Conservation (phyloP, 1,140 invertebrate species). For the Bathynomus jamesi region DNA sequence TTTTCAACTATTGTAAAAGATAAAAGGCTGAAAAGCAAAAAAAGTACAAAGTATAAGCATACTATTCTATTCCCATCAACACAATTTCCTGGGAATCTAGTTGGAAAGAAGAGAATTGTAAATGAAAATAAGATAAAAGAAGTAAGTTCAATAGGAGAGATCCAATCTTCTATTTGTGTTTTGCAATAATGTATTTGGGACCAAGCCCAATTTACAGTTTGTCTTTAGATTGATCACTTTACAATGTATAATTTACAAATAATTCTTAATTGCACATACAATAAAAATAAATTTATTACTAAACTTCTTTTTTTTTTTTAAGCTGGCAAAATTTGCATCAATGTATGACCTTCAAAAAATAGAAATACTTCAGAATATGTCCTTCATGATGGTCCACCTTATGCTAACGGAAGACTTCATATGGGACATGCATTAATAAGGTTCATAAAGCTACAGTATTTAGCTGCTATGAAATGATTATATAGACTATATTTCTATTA, state of each 20-base stretch:
- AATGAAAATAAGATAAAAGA: not conserved
- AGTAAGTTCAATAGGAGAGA: not conserved
- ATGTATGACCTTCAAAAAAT: not conserved
- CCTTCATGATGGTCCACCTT: conserved; percentile 97
- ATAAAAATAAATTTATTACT: not conserved
- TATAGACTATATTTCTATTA: not conserved
- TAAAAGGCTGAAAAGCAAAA: not conserved
- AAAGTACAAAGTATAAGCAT: not conserved
- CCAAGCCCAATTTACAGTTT: too few species aligned
- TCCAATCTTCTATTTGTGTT: not conserved
- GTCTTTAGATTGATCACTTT: too few species aligned
- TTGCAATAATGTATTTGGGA: too few species aligned
- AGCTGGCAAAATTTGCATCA: not conserved
- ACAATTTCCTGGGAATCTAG: not conserved
- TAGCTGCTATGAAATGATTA: not conserved
- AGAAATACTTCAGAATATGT: conserved; percentile 52
- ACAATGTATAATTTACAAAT: too few species aligned
- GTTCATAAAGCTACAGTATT: conserved; percentile 62
- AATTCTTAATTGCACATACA: too few species aligned
- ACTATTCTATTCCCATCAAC: not conserved
- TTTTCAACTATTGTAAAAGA: not conserved
- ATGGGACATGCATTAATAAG: conserved; percentile 98
- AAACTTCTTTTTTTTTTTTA: not conserved
- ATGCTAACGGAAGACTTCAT: conserved; percentile 92
- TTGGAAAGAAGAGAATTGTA: not conserved